Percentiles rank a stretch among this genome's conserved stretches.
Evolutionary conservation across 2,888 invertebrate genomes (phyloP).

Genomic region (Danaus chrysippus): DNA sequence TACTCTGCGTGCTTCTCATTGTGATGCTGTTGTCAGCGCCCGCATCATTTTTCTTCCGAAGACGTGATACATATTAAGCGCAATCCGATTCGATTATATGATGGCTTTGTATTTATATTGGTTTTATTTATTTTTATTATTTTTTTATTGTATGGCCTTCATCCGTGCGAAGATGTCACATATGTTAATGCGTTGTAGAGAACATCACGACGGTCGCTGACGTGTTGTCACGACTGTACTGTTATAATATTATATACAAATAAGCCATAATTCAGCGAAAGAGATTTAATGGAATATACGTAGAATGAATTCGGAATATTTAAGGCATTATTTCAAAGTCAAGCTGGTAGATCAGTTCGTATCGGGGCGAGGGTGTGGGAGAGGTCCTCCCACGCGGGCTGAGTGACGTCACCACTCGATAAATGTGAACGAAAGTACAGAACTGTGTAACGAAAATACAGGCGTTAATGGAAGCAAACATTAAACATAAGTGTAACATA

Average conservation of each 20-base stretch:
- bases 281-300: too few species aligned
- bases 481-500: too few species aligned
- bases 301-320: too few species aligned
- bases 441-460: not conserved
- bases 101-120: slow-evolving; percentile 17
- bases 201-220: too few species aligned
- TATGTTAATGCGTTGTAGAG: too few species aligned
- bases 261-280: not conserved
- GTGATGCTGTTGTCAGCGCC: slow-evolving; percentile 44
- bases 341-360: too few species aligned
- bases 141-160: slow-evolving; percentile 21
- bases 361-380: too few species aligned
- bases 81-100: slow-evolving; percentile 36
- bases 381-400: not conserved
- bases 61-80: slow-evolving; percentile 38
- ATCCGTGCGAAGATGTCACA: too few species aligned
- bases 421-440: not conserved
- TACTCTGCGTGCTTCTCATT: slow-evolving; percentile 41
- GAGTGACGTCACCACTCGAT: not conserved
- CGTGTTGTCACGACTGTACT: not conserved
- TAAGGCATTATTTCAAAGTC: too few species aligned
- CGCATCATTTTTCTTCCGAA: slow-evolving; percentile 35
- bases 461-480: too few species aligned
- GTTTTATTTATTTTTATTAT: slow-evolving; percentile 29
- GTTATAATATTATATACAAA: slow-evolving; percentile 3